Percentiles rank a stretch among this genome's conserved stretches.
Evolutionary conservation across 2,113 vertebrate species (phyloP).

Genomic region (Campylorhamphus procurvoides): DNA sequence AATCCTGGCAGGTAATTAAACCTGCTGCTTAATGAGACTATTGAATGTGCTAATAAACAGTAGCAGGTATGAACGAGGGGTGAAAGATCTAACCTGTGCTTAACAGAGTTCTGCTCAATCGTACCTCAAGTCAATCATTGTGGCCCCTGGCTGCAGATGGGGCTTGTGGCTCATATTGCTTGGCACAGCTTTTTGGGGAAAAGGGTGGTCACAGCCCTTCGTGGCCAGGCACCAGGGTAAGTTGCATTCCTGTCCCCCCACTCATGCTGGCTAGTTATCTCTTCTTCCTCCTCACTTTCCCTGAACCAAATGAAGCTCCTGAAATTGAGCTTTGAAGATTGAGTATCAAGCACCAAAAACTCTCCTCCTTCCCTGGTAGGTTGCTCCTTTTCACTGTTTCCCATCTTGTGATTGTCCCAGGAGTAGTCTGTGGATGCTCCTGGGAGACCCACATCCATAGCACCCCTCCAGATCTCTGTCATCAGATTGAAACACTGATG

Average conservation of each 20-base stretch:
- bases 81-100: not conserved
- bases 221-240: not conserved
- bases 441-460: not conserved
- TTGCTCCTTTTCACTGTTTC: not conserved
- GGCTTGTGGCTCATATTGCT: not conserved
- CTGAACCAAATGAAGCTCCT: not conserved
- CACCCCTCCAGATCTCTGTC: not conserved
- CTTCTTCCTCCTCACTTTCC: not conserved
- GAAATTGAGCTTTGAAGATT: not conserved
- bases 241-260: not conserved
- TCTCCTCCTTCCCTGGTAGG: accelerated
- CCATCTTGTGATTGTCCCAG: not conserved
- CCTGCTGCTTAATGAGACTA: not conserved
- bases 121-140: not conserved
- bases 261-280: not conserved
- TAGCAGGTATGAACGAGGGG: not conserved
- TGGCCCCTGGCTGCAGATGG: accelerated
- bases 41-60: conserved; percentile 9
- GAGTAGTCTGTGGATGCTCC: not conserved
- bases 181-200: too few species aligned
- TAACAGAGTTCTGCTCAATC: not conserved
- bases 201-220: not conserved
- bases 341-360: not conserved
- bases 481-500: not conserved
- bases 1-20: conserved; percentile 32